Base-by-base conservation (phyloP, 2,888 invertebrate genomes). In the Eueremaeus valkanovi region DNA sequence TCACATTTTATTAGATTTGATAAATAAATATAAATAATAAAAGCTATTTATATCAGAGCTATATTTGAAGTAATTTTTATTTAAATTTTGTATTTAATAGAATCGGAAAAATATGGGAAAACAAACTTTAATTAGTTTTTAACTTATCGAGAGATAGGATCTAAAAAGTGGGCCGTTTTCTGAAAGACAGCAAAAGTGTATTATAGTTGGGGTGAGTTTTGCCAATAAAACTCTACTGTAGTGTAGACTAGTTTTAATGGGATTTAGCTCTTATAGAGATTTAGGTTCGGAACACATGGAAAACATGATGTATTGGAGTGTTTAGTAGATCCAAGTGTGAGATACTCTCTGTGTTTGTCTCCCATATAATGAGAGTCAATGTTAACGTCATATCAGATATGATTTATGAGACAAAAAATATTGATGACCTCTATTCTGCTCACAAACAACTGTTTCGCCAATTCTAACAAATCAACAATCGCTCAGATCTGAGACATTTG, bases 241-340 rank as follows among this genome's bases (percentile, higher is more conserved):
- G n/a, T n/a, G n/a, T 55, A 55, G 55, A 29, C 31, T 11, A 8
- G 27, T 66, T 66, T 36, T 66, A 66, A 66, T 66, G 66, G 36
- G 66, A 31, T 66, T 58, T 66, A n/a, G 36, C 5, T 66, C 29
- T 29, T 58, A 31, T n/a, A 29, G 18, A 3, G 33, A 66, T n/a
- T n/a, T n/a, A 24, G 21, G 21, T 2, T 5, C 5, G 11, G 31
- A 66, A 9, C 13, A 21, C 66, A 58, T 55, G 18, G 11, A 66
- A 21, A 29, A 36, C 18, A 36, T 66, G 66, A 66, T 66, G 66
- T 36, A 66, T 66, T 66, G 36, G 2, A 36, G 18, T 66, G 66
- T 66, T 66, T 66, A n/a, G 66, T 36, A 66, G 66, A 66, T 66
- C 66, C n/a, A 27, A 3, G 36, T n/a, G 36, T 66, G 29, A 36